Evolutionary conservation across 1,140 invertebrate genomes (phyloP).

Genomic region (Polyergus mexicanus): DNA sequence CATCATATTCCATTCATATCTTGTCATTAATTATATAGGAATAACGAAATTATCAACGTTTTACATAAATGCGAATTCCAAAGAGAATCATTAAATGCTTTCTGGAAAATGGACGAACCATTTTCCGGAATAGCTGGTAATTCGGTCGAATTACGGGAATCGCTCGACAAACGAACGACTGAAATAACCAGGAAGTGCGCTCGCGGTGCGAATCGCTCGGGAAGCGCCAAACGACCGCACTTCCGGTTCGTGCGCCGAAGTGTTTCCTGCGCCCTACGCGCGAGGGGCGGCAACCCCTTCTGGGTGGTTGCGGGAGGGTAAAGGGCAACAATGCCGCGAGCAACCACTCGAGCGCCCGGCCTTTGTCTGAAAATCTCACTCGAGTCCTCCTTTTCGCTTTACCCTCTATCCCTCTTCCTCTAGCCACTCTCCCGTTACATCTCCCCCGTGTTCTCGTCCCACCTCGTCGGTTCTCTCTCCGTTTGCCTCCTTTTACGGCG

Average conservation of each 20-base stretch:
- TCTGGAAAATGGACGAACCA: not conserved
- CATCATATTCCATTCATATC: not conserved
- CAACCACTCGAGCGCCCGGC: conserved; percentile 75
- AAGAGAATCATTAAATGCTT: not conserved
- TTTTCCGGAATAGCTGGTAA: conserved; percentile 29
- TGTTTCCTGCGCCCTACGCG: conserved; percentile 70
- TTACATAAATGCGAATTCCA: not conserved
- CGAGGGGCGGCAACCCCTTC: conserved; percentile 69
- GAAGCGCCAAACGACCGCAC: conserved; percentile 74
- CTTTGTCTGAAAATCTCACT: conserved; percentile 80
- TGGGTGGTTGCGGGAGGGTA: conserved; percentile 68
- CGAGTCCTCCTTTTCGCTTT: conserved; percentile 58
- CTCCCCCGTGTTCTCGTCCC: not conserved
- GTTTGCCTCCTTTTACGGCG: conserved; percentile 46
- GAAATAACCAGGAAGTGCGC: conserved; percentile 58
- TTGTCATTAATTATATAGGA: not conserved
- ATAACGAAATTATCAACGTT: not conserved
- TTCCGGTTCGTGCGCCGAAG: conserved; percentile 75
- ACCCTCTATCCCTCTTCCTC: not conserved
- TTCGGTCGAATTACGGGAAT: conserved; percentile 43
- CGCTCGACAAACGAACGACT: conserved; percentile 30
- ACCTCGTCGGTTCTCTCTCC: not conserved
- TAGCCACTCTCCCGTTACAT: not conserved
- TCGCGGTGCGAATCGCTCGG: conserved; percentile 58
- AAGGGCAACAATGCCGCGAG: conserved; percentile 81